Conservation (phyloP, 2,113 vertebrate genomes). For the Cynopterus brachyotis region DNA sequence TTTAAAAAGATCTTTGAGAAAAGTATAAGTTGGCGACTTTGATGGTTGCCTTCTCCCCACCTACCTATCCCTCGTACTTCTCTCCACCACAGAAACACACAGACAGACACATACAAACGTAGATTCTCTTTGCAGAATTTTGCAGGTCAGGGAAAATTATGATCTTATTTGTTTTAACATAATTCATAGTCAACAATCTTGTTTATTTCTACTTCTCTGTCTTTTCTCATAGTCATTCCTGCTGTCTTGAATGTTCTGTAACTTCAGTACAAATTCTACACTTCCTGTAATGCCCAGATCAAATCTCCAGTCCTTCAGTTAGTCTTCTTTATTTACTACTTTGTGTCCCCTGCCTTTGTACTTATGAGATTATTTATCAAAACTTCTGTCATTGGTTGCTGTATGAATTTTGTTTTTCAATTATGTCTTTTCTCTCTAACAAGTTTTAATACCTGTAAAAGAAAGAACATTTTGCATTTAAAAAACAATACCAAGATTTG, state of each 20-base stretch:
- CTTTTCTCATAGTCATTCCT: neutral
- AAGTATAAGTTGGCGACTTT: neutral
- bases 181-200: neutral
- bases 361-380: neutral
- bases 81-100: neutral
- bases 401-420: neutral
- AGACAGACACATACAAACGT: neutral
- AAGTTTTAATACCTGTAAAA: neutral
- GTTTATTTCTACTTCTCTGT: neutral
- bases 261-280: neutral
- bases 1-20: neutral
- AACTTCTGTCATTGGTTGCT: neutral
- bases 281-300: neutral
- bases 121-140: neutral
- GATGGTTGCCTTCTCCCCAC: neutral
- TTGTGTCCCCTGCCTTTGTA: neutral
- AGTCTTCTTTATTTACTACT: neutral
- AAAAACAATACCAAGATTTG: neutral
- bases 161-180: neutral
- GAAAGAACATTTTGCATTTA: neutral
- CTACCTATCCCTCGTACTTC: rapidly evolving
- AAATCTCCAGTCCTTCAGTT: neutral
- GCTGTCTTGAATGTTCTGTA: neutral
- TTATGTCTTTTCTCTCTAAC: neutral
- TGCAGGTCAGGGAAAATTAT: neutral